A percentile compares a stretch with the other conserved stretches of the same genome.
Evolutionary conservation across 2,888 invertebrate species (phyloP).

Genomic region (Cynaeus angustus): DNA sequence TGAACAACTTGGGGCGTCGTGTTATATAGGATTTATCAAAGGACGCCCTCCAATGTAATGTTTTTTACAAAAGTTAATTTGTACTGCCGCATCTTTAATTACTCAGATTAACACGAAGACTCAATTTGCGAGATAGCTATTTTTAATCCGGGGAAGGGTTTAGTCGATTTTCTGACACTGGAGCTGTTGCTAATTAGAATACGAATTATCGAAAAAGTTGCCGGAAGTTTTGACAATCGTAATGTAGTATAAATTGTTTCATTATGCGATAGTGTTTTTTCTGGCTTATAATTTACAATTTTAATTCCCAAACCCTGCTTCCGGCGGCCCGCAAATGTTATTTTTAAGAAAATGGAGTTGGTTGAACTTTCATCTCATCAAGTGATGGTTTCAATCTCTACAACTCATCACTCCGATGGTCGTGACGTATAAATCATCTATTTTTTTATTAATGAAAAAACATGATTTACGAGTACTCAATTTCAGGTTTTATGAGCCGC

Average conservation of each 20-base stretch:
- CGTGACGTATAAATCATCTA: slow-evolving; percentile 3
- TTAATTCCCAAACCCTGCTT: too few relatives aligned
- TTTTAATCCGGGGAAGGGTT: too few relatives aligned
- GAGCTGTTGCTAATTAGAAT: too few relatives aligned
- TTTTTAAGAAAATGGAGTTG: slow-evolving; percentile 2
- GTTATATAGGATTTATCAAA: slow-evolving; percentile 27
- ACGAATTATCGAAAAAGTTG: too few relatives aligned
- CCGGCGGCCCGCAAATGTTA: background rate
- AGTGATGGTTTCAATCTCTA: background rate
- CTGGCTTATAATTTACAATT: too few relatives aligned
- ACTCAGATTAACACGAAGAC: background rate
- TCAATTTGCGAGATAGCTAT: background rate
- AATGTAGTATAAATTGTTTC: too few relatives aligned
- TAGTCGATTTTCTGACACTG: too few relatives aligned
- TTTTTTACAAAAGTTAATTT: slow-evolving; percentile 4
- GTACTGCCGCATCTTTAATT: background rate
- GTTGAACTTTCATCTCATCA: background rate
- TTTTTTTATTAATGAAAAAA: slow-evolving; percentile 12
- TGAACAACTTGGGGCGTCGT: slow-evolving; percentile 1
- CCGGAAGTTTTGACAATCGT: too few relatives aligned
- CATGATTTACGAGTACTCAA: slow-evolving; percentile 22
- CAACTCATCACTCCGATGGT: background rate
- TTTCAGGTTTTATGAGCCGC: slow-evolving; percentile 1
- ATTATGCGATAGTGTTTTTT: too few relatives aligned
- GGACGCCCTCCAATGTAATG: background rate